Conservation (phyloP, 64 coral and sea anemone species). For the Stichodactyla mertensii region DNA sequence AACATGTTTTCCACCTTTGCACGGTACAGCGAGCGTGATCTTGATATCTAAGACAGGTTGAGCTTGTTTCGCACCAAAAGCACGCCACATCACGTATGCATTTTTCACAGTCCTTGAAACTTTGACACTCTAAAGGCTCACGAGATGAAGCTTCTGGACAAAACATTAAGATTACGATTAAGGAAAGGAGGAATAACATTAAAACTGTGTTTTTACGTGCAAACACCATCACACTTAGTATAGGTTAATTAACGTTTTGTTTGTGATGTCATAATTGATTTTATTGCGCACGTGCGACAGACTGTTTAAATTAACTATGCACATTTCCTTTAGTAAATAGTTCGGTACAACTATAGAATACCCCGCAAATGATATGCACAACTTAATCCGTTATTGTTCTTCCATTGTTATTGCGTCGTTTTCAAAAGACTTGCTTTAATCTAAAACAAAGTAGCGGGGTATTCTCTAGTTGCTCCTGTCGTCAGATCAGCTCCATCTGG, state of each 20-base stretch:
- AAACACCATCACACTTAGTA: not conserved
- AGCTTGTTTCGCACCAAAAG: slow-evolving; percentile 34
- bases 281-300: not conserved
- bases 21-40: not conserved
- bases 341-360: no score
- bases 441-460: no score
- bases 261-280: not conserved
- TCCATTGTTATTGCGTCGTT: no score
- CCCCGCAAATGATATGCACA: no score
- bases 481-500: no score
- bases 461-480: no score
- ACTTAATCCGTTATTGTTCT: no score
- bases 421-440: no score
- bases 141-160: not conserved
- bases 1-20: slow-evolving; percentile 28
- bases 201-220: not conserved
- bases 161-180: not conserved
- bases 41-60: not conserved
- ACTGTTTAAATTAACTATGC: not conserved
- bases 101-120: slow-evolving; percentile 19
- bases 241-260: not conserved
- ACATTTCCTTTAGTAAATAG: no score
- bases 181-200: not conserved
- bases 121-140: not conserved
- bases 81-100: slow-evolving; percentile 21